Percentiles rank a stretch among this genome's conserved stretches.
Conservation (phyloP, 2,888 invertebrate genomes). For the Lingula anatina region DNA sequence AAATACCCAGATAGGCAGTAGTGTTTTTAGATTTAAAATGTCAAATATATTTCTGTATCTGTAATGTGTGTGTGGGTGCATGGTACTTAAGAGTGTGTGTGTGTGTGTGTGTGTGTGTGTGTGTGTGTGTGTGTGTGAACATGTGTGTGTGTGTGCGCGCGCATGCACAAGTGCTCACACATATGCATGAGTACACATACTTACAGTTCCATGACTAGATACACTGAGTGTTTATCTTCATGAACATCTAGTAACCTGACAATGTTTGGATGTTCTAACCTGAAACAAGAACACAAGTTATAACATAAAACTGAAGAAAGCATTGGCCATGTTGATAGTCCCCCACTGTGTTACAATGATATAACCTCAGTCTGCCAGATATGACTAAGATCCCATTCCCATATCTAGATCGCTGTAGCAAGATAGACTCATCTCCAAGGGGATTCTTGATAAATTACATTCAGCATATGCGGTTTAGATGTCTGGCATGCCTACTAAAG, state of each 20-base stretch:
- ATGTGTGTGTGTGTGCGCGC: slow-evolving; percentile 3
- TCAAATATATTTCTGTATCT: background rate
- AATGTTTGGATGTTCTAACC: slow-evolving; percentile 96
- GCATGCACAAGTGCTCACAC: background rate
- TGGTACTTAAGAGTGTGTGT: background rate
- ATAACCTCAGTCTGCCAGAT: too few relatives aligned
- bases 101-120: background rate
- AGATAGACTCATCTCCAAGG: too few relatives aligned
- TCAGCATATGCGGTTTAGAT: too few relatives aligned
- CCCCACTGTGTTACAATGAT: too few relatives aligned
- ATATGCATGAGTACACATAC: slow-evolving; percentile 16
- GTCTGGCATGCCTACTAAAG: too few relatives aligned
- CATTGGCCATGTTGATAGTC: too few relatives aligned
- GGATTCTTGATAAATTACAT: too few relatives aligned
- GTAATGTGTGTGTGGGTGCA: background rate
- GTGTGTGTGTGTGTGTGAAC: too few relatives aligned
- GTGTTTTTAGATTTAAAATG: background rate
- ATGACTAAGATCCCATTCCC: too few relatives aligned
- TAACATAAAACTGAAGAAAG: too few relatives aligned
- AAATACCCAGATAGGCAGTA: too few relatives aligned
- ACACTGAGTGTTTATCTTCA: slow-evolving; percentile 96
- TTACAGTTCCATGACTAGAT: slow-evolving; percentile 75
- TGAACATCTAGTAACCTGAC: slow-evolving; percentile 96
- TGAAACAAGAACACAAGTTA: slow-evolving; percentile 55
- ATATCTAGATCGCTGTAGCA: too few relatives aligned